Conservation (phyloP, 2,797 vertebrate species). For the Ambastaia sidthimunki region DNA sequence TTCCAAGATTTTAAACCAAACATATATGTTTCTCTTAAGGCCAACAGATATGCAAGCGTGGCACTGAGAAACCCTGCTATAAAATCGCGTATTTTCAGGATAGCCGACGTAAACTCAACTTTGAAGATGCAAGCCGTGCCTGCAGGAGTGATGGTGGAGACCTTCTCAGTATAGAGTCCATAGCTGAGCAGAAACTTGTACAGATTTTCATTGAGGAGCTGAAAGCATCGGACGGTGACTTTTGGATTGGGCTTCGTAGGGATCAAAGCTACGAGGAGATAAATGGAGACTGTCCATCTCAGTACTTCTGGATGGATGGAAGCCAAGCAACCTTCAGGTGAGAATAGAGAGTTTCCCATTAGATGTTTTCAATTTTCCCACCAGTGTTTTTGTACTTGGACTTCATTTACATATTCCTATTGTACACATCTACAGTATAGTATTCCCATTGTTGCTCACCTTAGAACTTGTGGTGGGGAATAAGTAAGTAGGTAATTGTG, state of each 20-base stretch:
- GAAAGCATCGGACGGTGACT: slow-evolving; percentile 89
- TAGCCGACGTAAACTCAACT: slow-evolving; percentile 80
- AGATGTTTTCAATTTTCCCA: neutral
- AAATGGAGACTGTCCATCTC: slow-evolving; percentile 78
- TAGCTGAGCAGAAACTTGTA: slow-evolving; percentile 85
- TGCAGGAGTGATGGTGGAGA: slow-evolving; percentile 87
- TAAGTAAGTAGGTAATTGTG: neutral
- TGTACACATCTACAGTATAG: neutral
- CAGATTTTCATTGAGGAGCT: slow-evolving; percentile 86
- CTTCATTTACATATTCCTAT: neutral
- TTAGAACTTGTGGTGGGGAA: neutral
- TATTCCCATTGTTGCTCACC: neutral
- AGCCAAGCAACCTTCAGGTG: slow-evolving; percentile 79
- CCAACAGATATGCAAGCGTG: slow-evolving; percentile 85
- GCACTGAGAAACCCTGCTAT: slow-evolving; percentile 88
- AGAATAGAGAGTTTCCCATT: slow-evolving; percentile 5
- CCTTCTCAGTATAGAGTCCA: slow-evolving; percentile 86
- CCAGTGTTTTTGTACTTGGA: neutral
- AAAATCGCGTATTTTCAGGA: slow-evolving; percentile 92
- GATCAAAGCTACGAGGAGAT: slow-evolving; percentile 75
- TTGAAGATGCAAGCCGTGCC: slow-evolving; percentile 80
- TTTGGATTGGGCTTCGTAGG: slow-evolving; percentile 94
- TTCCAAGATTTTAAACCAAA: neutral
- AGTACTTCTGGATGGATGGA: slow-evolving; percentile 90
- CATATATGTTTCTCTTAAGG: slow-evolving; percentile 70